Percentiles rank a stretch among this genome's conserved stretches.
Conservation (phyloP, 2,888 invertebrate species). For the Brenthis hecate region DNA sequence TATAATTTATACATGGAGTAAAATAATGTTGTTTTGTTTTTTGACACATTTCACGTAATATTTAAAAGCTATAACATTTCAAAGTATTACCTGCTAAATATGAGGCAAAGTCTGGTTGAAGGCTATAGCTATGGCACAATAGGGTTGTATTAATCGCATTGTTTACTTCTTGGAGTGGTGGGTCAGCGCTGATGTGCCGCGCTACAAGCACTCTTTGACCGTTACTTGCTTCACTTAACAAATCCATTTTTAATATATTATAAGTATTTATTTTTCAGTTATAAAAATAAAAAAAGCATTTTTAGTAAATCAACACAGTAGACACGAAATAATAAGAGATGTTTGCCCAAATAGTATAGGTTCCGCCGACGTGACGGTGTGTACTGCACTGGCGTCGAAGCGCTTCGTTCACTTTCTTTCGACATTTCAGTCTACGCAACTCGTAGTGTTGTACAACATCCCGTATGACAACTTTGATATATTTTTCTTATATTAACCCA, state of each 20-base stretch:
- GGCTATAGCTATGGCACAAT: conserved; percentile 65
- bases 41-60: background rate
- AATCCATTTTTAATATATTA: conserved; percentile 56
- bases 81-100: conserved; percentile 66
- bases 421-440: conserved; percentile 72
- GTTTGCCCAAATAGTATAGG: conserved; percentile 25
- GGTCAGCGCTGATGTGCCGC: conserved; percentile 64
- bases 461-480: conserved; percentile 22
- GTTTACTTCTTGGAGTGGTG: conserved; percentile 51
- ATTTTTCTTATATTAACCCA: no score
- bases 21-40: no score
- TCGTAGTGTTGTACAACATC: conserved; percentile 48
- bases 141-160: conserved; percentile 67
- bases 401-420: conserved; percentile 79
- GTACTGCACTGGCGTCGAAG: conserved; percentile 43
- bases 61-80: conserved; percentile 14
- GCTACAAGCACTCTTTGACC: conserved; percentile 55
- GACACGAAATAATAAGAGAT: conserved; percentile 18
- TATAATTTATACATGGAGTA: no score
- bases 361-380: conserved; percentile 34
- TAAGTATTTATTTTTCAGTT: conserved; percentile 11
- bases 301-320: conserved; percentile 14
- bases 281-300: conserved; percentile 22
- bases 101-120: conserved; percentile 65
- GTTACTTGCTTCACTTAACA: conserved; percentile 58